These are phyloP conservation scores for Galleria mellonella DNA, from an alignment of 1,140 invertebrate genomes.

Conservation along the genomic window DNA sequence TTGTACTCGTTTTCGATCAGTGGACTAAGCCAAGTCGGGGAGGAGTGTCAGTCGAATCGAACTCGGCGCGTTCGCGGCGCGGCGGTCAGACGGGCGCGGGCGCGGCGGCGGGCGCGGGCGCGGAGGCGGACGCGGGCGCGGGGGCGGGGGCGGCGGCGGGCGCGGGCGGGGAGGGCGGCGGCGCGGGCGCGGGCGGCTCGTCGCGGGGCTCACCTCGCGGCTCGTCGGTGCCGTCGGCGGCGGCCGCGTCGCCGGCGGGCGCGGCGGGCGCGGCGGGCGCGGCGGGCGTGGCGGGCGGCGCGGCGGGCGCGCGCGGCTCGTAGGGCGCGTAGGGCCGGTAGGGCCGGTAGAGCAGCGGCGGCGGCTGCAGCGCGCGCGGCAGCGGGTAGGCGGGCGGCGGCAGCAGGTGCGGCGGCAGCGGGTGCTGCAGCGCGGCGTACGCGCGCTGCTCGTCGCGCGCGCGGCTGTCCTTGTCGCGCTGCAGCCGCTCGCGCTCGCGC, in stretches of 20 bases:
- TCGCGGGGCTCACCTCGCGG: slow-evolving; percentile 10
- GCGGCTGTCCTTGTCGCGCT: slow-evolving; percentile 41
- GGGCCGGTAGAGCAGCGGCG: slow-evolving; percentile 46
- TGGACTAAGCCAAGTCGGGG: not conserved
- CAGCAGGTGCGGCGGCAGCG: slow-evolving; percentile 28
- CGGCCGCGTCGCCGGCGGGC: slow-evolving; percentile 1
- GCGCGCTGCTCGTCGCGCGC: slow-evolving; percentile 29
- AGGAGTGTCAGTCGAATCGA: not conserved
- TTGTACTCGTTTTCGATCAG: slow-evolving; percentile 3
- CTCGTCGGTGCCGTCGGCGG: not conserved
- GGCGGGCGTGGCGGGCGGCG: slow-evolving; percentile 12
- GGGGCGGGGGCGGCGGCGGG: slow-evolving; percentile 3
- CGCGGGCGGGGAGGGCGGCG: slow-evolving; percentile 4
- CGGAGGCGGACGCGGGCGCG: slow-evolving; percentile 3
- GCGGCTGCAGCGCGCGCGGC: slow-evolving; percentile 33
- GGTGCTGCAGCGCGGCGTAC: slow-evolving; percentile 31
- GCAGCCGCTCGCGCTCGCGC: slow-evolving; percentile 30
- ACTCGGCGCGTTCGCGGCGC: not conserved
- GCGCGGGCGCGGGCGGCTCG: slow-evolving; percentile 1
- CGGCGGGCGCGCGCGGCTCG: slow-evolving; percentile 12
- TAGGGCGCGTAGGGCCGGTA: slow-evolving; percentile 28
- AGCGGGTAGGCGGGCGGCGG: slow-evolving; percentile 31
- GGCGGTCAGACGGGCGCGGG: not conserved
- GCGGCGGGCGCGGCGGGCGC: slow-evolving; percentile 4
- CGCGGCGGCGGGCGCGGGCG: slow-evolving; percentile 3